Evolutionary conservation across 2,113 vertebrate species (phyloP), one percentile per base, ranked within the genome.

Genomic region (Poeciliopsis turrubarensis): DNA sequence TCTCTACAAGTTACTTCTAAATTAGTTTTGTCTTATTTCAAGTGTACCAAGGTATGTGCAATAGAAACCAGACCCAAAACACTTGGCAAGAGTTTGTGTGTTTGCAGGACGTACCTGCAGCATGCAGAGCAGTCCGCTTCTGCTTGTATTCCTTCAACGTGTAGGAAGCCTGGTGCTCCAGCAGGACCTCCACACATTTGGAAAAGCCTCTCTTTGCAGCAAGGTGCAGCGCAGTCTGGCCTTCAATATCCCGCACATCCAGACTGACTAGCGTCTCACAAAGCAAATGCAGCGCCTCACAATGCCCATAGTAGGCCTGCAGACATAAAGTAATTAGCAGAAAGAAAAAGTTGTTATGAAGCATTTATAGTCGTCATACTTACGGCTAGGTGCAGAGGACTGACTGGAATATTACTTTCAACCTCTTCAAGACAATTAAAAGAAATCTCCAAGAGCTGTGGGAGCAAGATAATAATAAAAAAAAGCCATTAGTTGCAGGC

Each of bases 341-440:
- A 74, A 15, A 41, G 19, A 25, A 41, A 68, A 19, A 8, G 19
- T 44, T 27, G 32, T 30, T n/a, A 30, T 15, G 51, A 27, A 26
- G 30, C 14, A 31, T 60, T n/a, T 30, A 30, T 6, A 27, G 2
- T 63, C 17, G 25, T 65, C 19, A 51, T 5, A 98, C 97, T 98
- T 74, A 99, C 98, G 95, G 97, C 97, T 94, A 99, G 96, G 94
- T 99, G 98, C 95, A 99, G 93, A 91, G 97, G 97, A 91, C 98
- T 99, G 91, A 97, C 95, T 73, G 97, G 97, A 91, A 97, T 91
- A 87, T 95, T 96, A 92, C 96, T 98, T 89, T 99, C 97, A 90
- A 95, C 96, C 57, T 98, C 96, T 88, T 97, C 96, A 83, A 99
- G 92, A 93, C 98, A 98, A 94, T 98, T 98, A 92, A 98, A 97